phyloP scores from a whole-genome alignment of 1,140 invertebrate species.

The Acyrthosiphon pisum region DNA sequence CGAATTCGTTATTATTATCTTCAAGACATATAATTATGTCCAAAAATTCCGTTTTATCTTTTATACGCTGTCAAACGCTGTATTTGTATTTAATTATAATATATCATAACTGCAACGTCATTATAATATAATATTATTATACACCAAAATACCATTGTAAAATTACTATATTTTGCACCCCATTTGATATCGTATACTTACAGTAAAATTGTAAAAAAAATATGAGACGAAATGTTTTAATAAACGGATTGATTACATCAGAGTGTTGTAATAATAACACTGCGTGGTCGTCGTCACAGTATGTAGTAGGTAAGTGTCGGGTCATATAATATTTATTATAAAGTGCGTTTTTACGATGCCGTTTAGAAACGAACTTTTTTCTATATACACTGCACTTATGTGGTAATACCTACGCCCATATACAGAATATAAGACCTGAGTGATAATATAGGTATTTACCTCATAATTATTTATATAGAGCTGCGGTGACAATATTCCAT shows the following conservation, averaged over 20 bases:
- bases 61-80: background rate
- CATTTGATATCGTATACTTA: background rate
- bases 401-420: background rate
- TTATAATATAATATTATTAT: background rate
- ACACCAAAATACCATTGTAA: background rate
- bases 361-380: background rate
- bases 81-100: background rate
- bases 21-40: background rate
- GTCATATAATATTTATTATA: slow-evolving; percentile 9
- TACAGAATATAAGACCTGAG: background rate
- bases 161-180: background rate
- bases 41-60: background rate
- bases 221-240: background rate
- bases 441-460: background rate
- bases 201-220: background rate
- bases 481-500: background rate
- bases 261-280: background rate
- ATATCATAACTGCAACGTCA: background rate
- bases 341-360: background rate
- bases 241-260: background rate
- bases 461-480: background rate
- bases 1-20: background rate
- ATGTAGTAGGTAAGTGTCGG: background rate
- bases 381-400: background rate
- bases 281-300: background rate